Evolutionary conservation across 2,888 invertebrate species (phyloP).

Genomic region (Stenichneumon culpator): DNA sequence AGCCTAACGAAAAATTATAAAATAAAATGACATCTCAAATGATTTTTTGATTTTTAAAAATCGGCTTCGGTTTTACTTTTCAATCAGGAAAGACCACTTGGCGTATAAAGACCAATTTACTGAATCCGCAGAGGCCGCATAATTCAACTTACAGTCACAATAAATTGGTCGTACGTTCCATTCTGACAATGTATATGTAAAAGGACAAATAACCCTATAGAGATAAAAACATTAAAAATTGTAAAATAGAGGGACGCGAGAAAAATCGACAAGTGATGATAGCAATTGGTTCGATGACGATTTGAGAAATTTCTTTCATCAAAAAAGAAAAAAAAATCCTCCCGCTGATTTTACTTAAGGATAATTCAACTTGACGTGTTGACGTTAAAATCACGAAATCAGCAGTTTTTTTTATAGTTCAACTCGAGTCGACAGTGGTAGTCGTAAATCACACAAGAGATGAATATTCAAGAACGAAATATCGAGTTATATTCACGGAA

Average conservation of each 20-base stretch:
- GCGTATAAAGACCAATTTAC: no score
- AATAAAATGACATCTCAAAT: no score
- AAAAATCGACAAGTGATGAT: neutral
- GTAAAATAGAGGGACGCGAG: neutral
- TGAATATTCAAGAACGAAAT: neutral
- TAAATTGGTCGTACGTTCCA: no score
- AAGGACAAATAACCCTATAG: neutral
- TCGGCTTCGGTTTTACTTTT: no score
- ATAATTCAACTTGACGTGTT: neutral
- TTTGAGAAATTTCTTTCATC: neutral
- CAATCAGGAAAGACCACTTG: no score
- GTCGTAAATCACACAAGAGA: neutral
- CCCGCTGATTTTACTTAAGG: neutral
- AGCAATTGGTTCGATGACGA: neutral
- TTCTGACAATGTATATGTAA: neutral
- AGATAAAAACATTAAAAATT: neutral
- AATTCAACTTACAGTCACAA: no score
- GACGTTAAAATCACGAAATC: neutral
- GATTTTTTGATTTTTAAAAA: no score
- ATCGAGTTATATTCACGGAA: neutral
- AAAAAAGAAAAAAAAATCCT: neutral
- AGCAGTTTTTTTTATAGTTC: neutral
- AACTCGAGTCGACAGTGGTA: neutral
- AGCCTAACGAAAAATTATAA: no score
- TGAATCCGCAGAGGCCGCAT: no score